A percentile compares a stretch with the other conserved stretches of the same genome.
Conservation (phyloP, 2,888 invertebrate species). For the Phorcus lineatus region DNA sequence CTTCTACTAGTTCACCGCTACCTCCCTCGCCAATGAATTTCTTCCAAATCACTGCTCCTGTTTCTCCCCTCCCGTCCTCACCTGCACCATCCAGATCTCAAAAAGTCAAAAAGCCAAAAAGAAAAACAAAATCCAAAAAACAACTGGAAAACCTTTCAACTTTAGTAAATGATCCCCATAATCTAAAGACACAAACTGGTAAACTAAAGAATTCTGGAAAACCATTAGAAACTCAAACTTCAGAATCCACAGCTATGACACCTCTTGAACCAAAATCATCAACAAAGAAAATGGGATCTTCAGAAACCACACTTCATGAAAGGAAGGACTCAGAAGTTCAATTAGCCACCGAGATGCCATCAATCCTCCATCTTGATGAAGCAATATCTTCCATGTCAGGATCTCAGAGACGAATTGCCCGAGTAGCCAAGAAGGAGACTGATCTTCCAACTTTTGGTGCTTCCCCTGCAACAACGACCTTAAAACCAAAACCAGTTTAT, state of each 20-base stretch:
- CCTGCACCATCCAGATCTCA: slow-evolving; percentile 24
- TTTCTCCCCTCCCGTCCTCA: slow-evolving; percentile 59
- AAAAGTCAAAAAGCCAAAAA: background rate
- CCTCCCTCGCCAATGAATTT: slow-evolving; percentile 55
- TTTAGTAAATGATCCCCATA: background rate
- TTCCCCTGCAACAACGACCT: background rate
- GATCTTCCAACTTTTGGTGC: background rate
- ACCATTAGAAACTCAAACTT: too few species aligned
- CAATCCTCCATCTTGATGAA: background rate
- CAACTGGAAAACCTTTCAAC: background rate
- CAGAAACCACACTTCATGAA: too few species aligned
- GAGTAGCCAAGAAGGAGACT: background rate
- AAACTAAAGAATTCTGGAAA: too few species aligned
- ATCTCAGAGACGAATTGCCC: background rate
- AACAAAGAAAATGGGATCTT: too few species aligned
- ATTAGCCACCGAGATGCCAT: too few species aligned
- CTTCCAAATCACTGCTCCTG: slow-evolving; percentile 32
- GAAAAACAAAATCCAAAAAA: background rate
- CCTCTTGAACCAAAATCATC: too few species aligned
- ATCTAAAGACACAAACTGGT: background rate
- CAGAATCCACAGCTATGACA: too few species aligned
- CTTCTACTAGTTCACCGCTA: slow-evolving; percentile 39
- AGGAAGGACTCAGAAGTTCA: too few species aligned
- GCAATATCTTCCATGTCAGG: slow-evolving; percentile 5
- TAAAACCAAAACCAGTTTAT: background rate